Conservation (phyloP, 2,797 vertebrate genomes). For the Sebastes minor region DNA sequence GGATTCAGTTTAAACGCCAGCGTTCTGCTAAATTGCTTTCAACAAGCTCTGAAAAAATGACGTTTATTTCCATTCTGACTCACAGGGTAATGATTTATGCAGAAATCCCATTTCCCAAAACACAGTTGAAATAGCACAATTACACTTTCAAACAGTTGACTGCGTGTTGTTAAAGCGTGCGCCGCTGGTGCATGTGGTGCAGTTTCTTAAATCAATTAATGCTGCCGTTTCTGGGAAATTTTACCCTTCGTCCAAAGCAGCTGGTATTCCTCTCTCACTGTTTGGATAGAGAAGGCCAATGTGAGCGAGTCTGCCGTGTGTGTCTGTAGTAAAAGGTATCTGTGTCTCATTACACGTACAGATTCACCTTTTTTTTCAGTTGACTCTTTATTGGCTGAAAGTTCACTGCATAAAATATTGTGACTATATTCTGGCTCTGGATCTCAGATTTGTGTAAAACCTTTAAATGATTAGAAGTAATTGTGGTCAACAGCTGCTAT, state of each 20-base stretch:
- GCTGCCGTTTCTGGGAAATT: constrained; percentile 13
- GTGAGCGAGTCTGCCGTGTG: constrained; percentile 1
- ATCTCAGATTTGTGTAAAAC: background rate
- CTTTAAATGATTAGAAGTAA: background rate
- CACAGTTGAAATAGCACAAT: constrained; percentile 41
- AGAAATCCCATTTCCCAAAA: constrained; percentile 41
- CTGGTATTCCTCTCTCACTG: constrained; percentile 13
- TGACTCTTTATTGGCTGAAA: background rate
- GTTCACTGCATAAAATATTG: background rate
- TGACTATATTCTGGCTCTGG: background rate
- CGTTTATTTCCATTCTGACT: constrained; percentile 43
- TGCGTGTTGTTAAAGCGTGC: background rate
- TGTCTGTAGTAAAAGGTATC: background rate
- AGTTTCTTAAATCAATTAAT: constrained; percentile 8
- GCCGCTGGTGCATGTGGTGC: background rate
- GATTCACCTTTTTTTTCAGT: background rate
- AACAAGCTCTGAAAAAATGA: constrained; percentile 17
- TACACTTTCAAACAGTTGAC: constrained; percentile 21
- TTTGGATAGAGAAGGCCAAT: constrained; percentile 14
- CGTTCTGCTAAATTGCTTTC: constrained; percentile 29
- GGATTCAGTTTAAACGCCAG: constrained; percentile 3
- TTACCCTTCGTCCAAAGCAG: background rate
- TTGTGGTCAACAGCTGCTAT: background rate
- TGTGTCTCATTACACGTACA: background rate
- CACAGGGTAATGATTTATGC: constrained; percentile 46